phyloP scores from a whole-genome alignment of 2,113 vertebrate genomes.

The Cyanoderma ruficeps region DNA sequence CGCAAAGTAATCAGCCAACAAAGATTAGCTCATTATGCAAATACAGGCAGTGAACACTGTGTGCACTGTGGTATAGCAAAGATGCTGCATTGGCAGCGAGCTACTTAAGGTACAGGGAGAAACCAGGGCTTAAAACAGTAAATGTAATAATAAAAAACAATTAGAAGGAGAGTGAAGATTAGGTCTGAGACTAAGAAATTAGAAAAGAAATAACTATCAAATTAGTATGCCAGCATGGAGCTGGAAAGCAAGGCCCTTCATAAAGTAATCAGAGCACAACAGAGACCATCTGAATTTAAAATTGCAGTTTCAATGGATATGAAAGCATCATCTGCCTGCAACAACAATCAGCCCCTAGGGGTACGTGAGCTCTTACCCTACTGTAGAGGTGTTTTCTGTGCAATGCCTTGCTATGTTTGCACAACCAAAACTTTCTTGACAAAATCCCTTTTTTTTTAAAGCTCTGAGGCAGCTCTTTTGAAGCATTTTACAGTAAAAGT shows the following conservation, averaged over 20 bases:
- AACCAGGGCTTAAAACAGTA: neutral
- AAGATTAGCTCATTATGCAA: conserved; percentile 67
- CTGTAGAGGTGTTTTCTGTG: neutral
- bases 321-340: neutral
- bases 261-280: conserved; percentile 25
- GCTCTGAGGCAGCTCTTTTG: neutral
- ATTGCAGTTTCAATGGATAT: neutral
- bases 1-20: conserved; percentile 64
- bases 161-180: conserved; percentile 18
- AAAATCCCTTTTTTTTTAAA: neutral
- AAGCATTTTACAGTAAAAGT: neutral
- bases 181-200: conserved; percentile 18
- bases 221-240: conserved; percentile 25
- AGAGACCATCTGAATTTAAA: conserved; percentile 32
- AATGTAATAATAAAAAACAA: conserved; percentile 30
- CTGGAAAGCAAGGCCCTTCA: neutral
- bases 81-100: neutral
- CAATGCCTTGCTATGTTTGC: neutral
- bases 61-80: conserved; percentile 46
- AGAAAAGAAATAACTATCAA: conserved; percentile 32
- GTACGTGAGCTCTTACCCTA: neutral
- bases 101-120: conserved; percentile 14
- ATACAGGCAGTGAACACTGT: conserved; percentile 24
- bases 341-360: neutral
- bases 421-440: neutral